Evolutionary conservation across 2,888 invertebrate species (phyloP), one percentile per base, ranked within the genome.

Genomic region (Cephus spinipes): DNA sequence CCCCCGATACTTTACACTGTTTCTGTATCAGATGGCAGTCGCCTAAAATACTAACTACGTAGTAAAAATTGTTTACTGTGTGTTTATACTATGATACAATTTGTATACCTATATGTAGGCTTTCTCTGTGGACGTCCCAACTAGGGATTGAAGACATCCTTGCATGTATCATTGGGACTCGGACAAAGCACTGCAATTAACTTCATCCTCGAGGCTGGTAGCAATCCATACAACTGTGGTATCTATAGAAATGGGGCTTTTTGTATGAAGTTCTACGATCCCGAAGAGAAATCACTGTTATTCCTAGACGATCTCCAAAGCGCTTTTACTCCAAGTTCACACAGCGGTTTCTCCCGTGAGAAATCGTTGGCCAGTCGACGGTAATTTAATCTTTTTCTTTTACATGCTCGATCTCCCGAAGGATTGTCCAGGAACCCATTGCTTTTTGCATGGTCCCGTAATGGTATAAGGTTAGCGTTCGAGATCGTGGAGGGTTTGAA

Each of bases 131-230:
- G 55, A 55, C 9, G 23, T 55, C 2, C 23, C 23, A 55, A 2
- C 55, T 23, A 9, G 55, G 9, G 9, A 55, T 9, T 12, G 33
- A 33, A 71, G 33, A 23, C 30, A 74, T 35, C 23, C 74, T 74
- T 74, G 35, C 84, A 88, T 88, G 86, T 86, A 87, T 87, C 85
- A 86, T 84, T 81, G 80, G 80, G 84, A 85, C 86, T 85, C 84
- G 81, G 86, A 87, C 86, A 87, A 88, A 88, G 86, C 85, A 83
- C 81, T 80, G 86, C 85, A 86, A 88, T 88, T 87, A 88, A 88
- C 81, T 81, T 81, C 80, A 9, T 71, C 33, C 33, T 71, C 31
- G 12, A 71, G 31, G 71, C 71, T 71, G 12, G 31, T 12, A 31
- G 33, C 55, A 2, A 23, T 55, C 55, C 23, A 23, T 55, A 23